A percentile compares a stretch with the other conserved stretches of the same genome.
These are phyloP conservation scores for Parthenolecanium corni DNA, from an alignment of 2,888 invertebrate species.

Conservation along the genomic window DNA sequence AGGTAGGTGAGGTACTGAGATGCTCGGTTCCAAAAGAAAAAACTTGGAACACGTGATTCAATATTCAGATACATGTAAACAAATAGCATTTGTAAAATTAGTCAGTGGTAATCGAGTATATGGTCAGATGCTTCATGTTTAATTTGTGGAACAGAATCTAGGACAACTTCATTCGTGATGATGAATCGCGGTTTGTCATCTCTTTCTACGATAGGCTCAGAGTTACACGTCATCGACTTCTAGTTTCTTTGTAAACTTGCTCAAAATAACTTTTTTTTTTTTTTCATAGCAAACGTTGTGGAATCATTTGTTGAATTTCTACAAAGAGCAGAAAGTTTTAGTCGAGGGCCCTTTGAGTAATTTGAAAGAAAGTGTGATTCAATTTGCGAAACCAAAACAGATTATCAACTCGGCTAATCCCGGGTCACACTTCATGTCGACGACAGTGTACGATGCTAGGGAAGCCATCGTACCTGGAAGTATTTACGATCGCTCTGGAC, in stretches of 20 bases:
- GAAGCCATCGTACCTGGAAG: conserved; percentile 91
- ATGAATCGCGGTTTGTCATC: too few species aligned
- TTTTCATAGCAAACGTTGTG: conserved; percentile 69
- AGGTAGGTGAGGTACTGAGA: too few species aligned
- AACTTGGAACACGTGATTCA: too few species aligned
- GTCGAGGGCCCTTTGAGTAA: conserved; percentile 97
- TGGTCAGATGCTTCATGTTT: too few species aligned
- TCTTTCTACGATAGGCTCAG: too few species aligned
- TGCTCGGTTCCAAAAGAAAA: too few species aligned
- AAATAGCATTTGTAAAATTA: too few species aligned
- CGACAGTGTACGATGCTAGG: conserved; percentile 90
- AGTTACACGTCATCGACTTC: background rate
- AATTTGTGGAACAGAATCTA: too few species aligned
- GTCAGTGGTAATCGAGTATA: too few species aligned
- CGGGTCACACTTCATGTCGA: conserved; percentile 94
- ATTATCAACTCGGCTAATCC: conserved; percentile 88
- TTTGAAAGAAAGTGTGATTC: conserved; percentile 89
- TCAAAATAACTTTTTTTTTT: background rate
- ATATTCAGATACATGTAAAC: too few species aligned
- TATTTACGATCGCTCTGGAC: conserved; percentile 66
- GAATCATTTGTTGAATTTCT: conserved; percentile 94
- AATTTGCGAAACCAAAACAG: conserved; percentile 94
- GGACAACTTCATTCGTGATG: too few species aligned
- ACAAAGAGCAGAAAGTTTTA: conserved; percentile 91
- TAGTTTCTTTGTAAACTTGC: background rate